Conservation (phyloP, 2,113 vertebrate genomes). For the Platysternon megacephalum region DNA sequence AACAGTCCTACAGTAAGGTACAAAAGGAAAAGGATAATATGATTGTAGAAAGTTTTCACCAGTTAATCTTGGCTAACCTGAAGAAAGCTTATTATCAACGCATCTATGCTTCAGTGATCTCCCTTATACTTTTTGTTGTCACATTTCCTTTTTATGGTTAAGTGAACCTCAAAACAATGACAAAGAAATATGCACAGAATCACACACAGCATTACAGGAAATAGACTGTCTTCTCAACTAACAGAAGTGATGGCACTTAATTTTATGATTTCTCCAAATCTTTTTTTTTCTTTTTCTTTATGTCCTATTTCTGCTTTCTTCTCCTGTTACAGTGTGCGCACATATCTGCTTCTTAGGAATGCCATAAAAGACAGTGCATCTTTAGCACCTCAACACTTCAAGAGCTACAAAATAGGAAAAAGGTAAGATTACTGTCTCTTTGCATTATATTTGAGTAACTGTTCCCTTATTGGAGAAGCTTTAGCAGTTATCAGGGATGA, state of each 20-base stretch:
- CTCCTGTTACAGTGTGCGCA: conserved; percentile 15
- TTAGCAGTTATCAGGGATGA: conserved; percentile 22
- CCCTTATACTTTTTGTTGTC: conserved; percentile 51
- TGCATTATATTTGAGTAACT: conserved; percentile 23
- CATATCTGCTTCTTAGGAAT: conserved; percentile 21
- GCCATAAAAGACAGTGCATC: conserved; percentile 20
- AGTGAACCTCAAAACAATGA: conserved; percentile 72
- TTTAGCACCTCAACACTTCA: conserved; percentile 48
- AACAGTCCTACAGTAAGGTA: conserved; percentile 43
- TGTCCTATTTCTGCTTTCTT: conserved; percentile 51
- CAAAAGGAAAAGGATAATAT: conserved; percentile 57
- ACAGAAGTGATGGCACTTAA: conserved; percentile 41
- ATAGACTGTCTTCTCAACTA: conserved; percentile 54
- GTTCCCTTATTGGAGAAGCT: background rate
- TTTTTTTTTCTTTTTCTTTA: conserved; percentile 40
- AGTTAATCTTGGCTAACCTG: conserved; percentile 67
- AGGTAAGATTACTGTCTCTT: conserved; percentile 39
- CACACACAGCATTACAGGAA: conserved; percentile 42
- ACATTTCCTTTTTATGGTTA: conserved; percentile 72
- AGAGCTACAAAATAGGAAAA: conserved; percentile 43
- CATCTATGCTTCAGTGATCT: conserved; percentile 65
- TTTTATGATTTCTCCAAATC: conserved; percentile 50
- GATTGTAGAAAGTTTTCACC: conserved; percentile 51
- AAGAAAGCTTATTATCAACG: conserved; percentile 71
- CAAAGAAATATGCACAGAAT: conserved; percentile 67